Conservation (phyloP, 2,113 vertebrate species). For the Elephas maximus region DNA sequence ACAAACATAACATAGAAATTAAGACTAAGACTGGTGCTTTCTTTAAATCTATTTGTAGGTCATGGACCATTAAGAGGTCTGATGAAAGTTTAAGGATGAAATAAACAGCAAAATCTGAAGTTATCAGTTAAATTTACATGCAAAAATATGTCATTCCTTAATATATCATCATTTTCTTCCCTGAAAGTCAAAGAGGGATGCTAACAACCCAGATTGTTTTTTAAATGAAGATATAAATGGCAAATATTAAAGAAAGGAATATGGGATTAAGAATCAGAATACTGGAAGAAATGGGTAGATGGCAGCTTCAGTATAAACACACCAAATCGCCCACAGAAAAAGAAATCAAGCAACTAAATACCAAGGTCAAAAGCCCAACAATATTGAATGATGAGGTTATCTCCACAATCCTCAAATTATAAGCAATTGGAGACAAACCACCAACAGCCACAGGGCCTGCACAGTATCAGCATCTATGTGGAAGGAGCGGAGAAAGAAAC, state of each 20-base stretch:
- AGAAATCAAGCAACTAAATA: neutral
- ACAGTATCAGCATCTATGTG: neutral
- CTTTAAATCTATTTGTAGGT: conserved; percentile 62
- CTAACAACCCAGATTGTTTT: neutral
- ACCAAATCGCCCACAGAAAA: neutral
- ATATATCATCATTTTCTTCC: neutral
- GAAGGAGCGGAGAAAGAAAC: neutral
- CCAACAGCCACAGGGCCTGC: neutral
- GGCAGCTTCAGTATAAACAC: neutral
- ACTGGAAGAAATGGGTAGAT: neutral
- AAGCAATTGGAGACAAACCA: neutral
- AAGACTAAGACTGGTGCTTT: conserved; percentile 61
- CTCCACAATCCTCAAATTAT: neutral
- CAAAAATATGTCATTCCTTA: conserved; percentile 1
- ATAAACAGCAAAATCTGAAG: conserved; percentile 50
- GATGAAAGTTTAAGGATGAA: conserved; percentile 61
- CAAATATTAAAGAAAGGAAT: neutral
- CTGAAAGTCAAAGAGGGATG: neutral
- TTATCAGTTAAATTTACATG: conserved; percentile 35
- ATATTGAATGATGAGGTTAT: neutral
- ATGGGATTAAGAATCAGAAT: neutral
- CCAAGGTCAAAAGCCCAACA: neutral
- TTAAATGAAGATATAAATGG: conserved; percentile 13
- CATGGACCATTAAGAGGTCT: conserved; percentile 65
- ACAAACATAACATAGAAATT: conserved; percentile 60